phyloP scores from a whole-genome alignment of 1,140 invertebrate genomes.

The Diabrotica virgifera region DNA sequence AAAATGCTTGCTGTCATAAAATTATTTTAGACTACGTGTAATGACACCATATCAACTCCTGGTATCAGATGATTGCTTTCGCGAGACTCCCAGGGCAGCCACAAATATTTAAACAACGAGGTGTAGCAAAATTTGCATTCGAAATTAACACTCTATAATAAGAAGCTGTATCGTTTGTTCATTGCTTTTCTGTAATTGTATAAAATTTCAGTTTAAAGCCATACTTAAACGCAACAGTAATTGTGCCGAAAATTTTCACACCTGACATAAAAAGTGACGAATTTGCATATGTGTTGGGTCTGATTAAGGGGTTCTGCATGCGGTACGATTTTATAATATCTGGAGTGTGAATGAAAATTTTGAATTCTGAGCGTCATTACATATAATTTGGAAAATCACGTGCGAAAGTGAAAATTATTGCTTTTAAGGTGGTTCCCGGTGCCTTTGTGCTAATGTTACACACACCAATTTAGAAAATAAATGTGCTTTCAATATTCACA shows the following conservation, averaged over 20 bases:
- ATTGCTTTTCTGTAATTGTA: conserved; percentile 13
- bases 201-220: background rate
- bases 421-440: too few species aligned
- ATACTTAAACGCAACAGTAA: background rate
- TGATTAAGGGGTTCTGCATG: background rate
- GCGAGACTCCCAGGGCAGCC: background rate
- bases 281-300: background rate
- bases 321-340: background rate
- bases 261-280: conserved; percentile 7
- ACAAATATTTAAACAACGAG: background rate
- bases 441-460: too few species aligned
- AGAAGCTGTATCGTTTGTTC: conserved; percentile 3
- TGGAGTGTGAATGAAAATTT: background rate
- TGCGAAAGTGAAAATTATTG: conserved; percentile 6
- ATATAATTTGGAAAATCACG: background rate
- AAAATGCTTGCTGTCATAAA: too few species aligned
- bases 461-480: too few species aligned
- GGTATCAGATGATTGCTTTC: too few species aligned
- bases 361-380: background rate
- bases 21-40: too few species aligned
- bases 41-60: too few species aligned
- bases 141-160: background rate
- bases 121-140: background rate
- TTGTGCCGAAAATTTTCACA: conserved; percentile 2
- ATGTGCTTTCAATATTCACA: too few species aligned